These are phyloP conservation scores for Pocillopora damicornis DNA, from an alignment of 64 coral and sea anemone genomes.

Conservation along the genomic window DNA sequence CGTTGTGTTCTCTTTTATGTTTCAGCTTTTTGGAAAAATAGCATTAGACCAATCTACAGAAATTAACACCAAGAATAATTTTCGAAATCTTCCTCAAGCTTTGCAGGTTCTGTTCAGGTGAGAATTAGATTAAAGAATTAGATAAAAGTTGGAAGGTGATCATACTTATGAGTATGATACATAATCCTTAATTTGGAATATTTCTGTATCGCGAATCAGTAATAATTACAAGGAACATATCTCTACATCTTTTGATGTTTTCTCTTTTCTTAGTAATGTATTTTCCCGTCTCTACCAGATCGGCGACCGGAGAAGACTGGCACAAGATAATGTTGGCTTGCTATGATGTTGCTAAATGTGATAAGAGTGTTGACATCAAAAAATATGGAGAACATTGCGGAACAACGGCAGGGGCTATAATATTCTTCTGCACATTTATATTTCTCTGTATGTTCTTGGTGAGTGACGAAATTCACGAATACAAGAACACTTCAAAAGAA, in stretches of 20 bases:
- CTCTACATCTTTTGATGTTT: neutral
- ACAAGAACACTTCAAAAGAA: too few relatives aligned
- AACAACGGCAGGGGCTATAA: constrained; percentile 6
- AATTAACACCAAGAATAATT: constrained; percentile 68
- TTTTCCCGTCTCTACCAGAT: constrained; percentile 36
- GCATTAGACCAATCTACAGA: neutral
- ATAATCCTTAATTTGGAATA: too few relatives aligned
- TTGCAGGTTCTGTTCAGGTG: constrained; percentile 90
- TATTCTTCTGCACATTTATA: constrained; percentile 63
- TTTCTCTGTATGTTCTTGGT: constrained; percentile 75
- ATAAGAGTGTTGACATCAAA: neutral
- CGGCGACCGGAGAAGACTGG: constrained; percentile 87
- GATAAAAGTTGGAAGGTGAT: too few relatives aligned
- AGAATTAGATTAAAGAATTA: neutral
- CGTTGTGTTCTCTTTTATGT: neutral
- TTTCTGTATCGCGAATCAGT: neutral
- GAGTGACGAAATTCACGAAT: neutral
- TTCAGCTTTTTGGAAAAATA: constrained; percentile 91
- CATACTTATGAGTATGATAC: too few relatives aligned
- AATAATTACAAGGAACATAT: too few relatives aligned
- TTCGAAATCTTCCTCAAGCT: constrained; percentile 60
- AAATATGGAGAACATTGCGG: constrained; percentile 31
- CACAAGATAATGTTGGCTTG: constrained; percentile 74
- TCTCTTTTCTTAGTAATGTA: neutral
- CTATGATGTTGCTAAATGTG: constrained; percentile 50